These are phyloP conservation scores for Panthera tigris DNA, from an alignment of 2,113 vertebrate genomes.

Conservation along the genomic window DNA sequence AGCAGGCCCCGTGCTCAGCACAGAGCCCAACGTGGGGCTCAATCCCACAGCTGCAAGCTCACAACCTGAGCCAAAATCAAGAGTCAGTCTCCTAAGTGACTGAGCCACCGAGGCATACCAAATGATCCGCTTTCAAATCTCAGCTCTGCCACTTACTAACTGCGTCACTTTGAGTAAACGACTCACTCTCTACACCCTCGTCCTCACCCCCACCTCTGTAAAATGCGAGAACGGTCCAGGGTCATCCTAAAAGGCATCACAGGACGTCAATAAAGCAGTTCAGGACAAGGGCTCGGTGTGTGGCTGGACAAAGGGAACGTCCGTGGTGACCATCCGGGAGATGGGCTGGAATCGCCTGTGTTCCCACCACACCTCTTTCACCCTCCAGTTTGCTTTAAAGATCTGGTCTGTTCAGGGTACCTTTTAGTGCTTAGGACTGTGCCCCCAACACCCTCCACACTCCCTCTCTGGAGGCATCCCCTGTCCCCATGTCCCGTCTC, in stretches of 20 bases:
- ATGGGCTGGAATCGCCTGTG: accelerated
- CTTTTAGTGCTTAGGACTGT: background rate
- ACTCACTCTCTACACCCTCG: background rate
- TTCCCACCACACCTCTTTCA: background rate
- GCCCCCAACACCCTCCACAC: accelerated
- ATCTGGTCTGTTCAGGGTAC: too few relatives aligned
- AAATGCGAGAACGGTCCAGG: background rate
- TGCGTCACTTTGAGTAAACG: background rate
- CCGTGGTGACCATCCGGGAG: background rate
- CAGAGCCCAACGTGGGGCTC: too few relatives aligned
- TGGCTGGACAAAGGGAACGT: background rate
- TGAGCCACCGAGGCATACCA: too few relatives aligned
- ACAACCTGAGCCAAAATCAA: too few relatives aligned
- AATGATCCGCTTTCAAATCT: background rate
- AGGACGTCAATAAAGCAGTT: background rate
- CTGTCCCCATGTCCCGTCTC: background rate
- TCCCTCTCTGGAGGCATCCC: background rate
- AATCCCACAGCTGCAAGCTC: too few relatives aligned
- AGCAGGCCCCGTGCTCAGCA: too few relatives aligned
- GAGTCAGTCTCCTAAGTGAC: too few relatives aligned
- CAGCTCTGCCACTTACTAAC: background rate
- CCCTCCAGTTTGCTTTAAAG: background rate
- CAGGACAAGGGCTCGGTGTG: background rate
- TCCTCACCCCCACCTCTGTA: background rate
- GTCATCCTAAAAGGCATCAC: background rate